Conservation (phyloP, 2,797 vertebrate species). For the Geotrypetes seraphini region DNA sequence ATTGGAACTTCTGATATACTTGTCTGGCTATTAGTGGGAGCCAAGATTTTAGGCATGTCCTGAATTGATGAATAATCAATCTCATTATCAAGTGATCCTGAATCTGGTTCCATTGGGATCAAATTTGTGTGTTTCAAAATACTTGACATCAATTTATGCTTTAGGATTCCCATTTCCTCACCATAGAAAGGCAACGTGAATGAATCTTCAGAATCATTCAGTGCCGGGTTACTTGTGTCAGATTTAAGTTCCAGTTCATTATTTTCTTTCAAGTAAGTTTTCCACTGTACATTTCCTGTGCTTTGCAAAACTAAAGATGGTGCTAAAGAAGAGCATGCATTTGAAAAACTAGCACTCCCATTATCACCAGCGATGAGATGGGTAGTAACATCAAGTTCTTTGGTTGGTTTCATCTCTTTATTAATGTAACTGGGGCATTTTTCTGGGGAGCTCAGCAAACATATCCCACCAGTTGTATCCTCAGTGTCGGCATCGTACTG, state of each 20-base stretch:
- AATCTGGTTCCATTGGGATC: not conserved
- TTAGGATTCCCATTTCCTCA: slow-evolving; percentile 17
- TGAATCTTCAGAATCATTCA: slow-evolving; percentile 9
- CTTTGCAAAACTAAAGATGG: not conserved
- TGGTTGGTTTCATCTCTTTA: not conserved
- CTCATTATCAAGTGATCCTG: slow-evolving; percentile 5
- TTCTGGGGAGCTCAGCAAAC: not conserved
- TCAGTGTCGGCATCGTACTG: slow-evolving; percentile 1
- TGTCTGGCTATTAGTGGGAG: not conserved
- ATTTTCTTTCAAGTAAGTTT: too few relatives aligned
- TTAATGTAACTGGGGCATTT: too few relatives aligned
- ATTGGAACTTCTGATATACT: not conserved
- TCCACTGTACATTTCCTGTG: not conserved
- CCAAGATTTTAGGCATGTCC: not conserved
- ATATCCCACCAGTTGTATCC: not conserved
- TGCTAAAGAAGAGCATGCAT: too few relatives aligned
- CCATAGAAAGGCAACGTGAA: not conserved
- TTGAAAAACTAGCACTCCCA: not conserved
- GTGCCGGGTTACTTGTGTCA: not conserved
- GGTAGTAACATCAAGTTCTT: fast-evolving
- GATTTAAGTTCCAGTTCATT: not conserved
- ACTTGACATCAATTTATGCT: slow-evolving; percentile 12
- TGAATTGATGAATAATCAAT: not conserved
- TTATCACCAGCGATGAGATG: not conserved
- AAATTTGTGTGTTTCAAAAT: slow-evolving; percentile 8